phyloP scores from a whole-genome alignment of 1,140 invertebrate genomes.

The Drosophila baimaii region DNA sequence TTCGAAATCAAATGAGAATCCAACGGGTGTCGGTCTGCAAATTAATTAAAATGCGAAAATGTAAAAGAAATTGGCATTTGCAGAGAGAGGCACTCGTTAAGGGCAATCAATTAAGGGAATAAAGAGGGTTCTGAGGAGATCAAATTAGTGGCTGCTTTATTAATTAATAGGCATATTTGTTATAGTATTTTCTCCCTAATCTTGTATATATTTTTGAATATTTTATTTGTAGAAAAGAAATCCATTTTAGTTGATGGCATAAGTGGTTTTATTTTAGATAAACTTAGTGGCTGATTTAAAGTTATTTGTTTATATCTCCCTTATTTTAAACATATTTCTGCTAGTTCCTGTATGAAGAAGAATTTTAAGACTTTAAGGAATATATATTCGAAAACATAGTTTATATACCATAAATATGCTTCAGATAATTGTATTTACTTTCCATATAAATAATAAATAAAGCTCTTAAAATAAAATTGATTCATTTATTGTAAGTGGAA shows the following conservation, averaged over 20 bases:
- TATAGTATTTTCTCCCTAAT: not conserved
- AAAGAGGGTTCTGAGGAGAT: not conserved
- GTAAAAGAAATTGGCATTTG: not conserved
- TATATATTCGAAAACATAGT: no score
- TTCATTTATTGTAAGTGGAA: not conserved
- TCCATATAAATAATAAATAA: not conserved
- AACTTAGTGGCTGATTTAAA: no score
- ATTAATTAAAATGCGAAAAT: constrained; percentile 29
- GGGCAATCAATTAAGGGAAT: not conserved
- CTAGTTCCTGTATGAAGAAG: no score
- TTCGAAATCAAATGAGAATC: constrained; percentile 28
- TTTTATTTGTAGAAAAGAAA: no score
- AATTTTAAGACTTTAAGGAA: no score
- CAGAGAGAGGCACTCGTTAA: not conserved
- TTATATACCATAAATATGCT: no score
- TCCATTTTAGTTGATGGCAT: no score
- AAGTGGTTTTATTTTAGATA: no score
- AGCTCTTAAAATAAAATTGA: not conserved
- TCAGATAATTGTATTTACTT: not conserved
- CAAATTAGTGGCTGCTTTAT: no score
- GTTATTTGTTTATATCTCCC: no score
- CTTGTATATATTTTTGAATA: not conserved
- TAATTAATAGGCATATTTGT: no score
- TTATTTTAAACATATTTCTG: no score
- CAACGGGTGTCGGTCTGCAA: constrained; percentile 1